Evolutionary conservation across 1,140 invertebrate species (phyloP).

Genomic region (Hylaeus anthracinus): DNA sequence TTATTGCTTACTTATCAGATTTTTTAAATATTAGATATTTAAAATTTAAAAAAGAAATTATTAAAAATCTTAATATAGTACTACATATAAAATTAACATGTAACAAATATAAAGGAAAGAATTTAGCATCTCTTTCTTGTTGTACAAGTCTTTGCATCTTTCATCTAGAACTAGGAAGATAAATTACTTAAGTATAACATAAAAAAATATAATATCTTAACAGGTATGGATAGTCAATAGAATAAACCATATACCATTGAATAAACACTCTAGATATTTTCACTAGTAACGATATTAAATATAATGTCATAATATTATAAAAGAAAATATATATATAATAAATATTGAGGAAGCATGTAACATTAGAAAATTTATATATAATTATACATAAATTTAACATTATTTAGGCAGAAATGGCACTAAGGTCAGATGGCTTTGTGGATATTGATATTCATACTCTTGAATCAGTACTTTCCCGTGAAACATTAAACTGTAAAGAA

Average conservation of each 20-base stretch:
- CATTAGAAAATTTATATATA: constrained; percentile 23
- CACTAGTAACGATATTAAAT: not conserved
- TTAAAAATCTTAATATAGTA: not conserved
- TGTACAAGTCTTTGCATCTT: not conserved
- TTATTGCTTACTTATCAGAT: not conserved
- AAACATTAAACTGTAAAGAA: constrained; percentile 95
- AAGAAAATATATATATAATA: no score
- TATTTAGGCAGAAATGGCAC: constrained; percentile 94
- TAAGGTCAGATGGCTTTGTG: constrained; percentile 95
- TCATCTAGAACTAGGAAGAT: not conserved
- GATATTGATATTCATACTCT: constrained; percentile 95
- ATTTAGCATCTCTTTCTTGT: not conserved
- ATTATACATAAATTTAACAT: constrained; percentile 45
- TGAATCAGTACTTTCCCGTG: constrained; percentile 91
- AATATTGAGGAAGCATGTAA: not conserved
- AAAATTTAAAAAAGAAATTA: not conserved
- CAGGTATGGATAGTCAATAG: not conserved
- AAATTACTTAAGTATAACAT: not conserved
- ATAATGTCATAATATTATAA: constrained; percentile 4
- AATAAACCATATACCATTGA: not conserved
- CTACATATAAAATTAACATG: not conserved
- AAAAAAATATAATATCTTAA: not conserved
- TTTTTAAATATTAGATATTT: not conserved
- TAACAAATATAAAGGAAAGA: not conserved
- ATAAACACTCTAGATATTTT: not conserved